Base-by-base conservation (phyloP, 2,113 vertebrate species). In the Himantopus leucocephalus region DNA sequence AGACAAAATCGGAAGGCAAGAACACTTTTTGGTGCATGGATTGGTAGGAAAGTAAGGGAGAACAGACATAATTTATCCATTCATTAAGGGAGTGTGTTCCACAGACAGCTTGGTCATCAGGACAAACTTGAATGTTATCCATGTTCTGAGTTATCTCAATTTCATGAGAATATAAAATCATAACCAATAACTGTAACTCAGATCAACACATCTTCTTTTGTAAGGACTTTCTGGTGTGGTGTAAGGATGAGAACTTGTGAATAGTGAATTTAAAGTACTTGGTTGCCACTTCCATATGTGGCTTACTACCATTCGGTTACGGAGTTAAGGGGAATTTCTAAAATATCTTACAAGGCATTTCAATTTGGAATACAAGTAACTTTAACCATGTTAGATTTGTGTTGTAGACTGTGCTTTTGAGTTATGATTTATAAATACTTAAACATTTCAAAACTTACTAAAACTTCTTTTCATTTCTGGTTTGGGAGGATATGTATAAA, bases 1-100 rank as follows among this genome's bases (percentile, higher is more conserved):
- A 62, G 29, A 22, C 23, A 47, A 63, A 60, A 39, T 22, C 5
- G 23, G 26, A 62, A 78, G 52, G 14, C 22, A 50, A 71, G 34
- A 75, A n/a, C 12, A 12, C 5, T 32, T 55, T 41, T 29, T 59
- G 18, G 37, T 67, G 21, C 10, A 8, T 12, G 11, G 9, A 35
- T 39, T 67, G 59, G 6, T 41, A 41, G 35, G 39, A 32, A 12
- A 32, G 12, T 47, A 48, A 72, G 23, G 14, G 12, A 39, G 52
- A 64, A 43, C 2, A 35, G 15, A 14, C 9, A 3, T 27, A 0
- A 13, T 41, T 70, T 53, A 14, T n/a, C 59, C 3, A 30, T 60
- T 78, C 1, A 0, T 48, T 35, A 19, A 47, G 48, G 35, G 10
- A 41, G 5, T 1, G 0, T n/a, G 50, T 70, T 62, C 47, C 24